Percentiles rank a stretch among this genome's conserved stretches.
Evolutionary conservation across 2,113 vertebrate genomes (phyloP).

Genomic region (Regulus satrapa): DNA sequence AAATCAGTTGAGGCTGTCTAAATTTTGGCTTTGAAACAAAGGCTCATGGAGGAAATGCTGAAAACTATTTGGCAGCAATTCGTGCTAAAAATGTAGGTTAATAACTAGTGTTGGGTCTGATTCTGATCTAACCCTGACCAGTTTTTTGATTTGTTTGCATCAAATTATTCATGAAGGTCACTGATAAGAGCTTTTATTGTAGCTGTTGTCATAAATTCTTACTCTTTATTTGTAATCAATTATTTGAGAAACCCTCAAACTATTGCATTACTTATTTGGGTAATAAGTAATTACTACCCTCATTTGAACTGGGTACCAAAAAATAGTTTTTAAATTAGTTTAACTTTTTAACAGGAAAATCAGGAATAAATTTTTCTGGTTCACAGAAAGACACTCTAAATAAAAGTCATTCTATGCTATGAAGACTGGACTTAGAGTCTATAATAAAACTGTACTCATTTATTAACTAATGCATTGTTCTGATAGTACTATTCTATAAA

Average conservation of each 20-base stretch:
- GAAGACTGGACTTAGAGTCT: background rate
- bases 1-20: background rate
- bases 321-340: background rate
- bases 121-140: background rate
- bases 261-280: background rate
- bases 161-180: background rate
- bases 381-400: background rate
- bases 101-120: background rate
- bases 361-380: background rate
- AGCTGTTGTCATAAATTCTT: background rate
- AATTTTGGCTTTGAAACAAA: conserved; percentile 52
- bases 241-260: background rate
- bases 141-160: background rate
- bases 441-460: background rate
- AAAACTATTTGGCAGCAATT: conserved; percentile 8
- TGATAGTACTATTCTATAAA: background rate
- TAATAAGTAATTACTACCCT: background rate
- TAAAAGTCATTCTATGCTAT: background rate
- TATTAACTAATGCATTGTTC: background rate
- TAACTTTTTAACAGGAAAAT: background rate
- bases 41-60: background rate
- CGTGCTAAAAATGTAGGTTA: background rate
- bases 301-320: background rate
- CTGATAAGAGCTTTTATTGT: background rate
- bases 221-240: background rate